These are phyloP conservation scores for Pecten maximus DNA, from an alignment of 2,888 invertebrate species.

Conservation along the genomic window DNA sequence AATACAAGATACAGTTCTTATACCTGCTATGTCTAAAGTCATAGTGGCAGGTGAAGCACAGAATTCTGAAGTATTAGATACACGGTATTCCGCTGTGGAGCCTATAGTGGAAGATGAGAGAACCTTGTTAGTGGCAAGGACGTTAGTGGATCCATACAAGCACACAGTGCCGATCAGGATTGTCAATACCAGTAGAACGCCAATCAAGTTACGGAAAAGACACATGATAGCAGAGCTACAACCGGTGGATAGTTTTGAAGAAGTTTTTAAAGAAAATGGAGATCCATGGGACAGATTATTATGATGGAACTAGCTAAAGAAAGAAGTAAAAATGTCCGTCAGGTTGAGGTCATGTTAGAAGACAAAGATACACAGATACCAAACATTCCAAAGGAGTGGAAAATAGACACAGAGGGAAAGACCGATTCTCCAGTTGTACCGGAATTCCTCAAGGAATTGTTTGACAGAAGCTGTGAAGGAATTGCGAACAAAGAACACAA, in stretches of 20 bases:
- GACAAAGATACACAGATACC: no score
- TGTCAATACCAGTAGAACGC: neutral
- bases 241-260: no score
- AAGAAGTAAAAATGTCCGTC: no score
- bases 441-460: constrained; percentile 27
- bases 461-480: constrained; percentile 34
- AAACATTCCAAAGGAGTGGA: no score
- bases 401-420: no score
- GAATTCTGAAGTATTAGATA: neutral
- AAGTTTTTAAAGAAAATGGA: no score
- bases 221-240: neutral
- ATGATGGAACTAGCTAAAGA: no score
- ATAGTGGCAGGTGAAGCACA: neutral
- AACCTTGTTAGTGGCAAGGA: neutral
- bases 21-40: neutral
- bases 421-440: neutral
- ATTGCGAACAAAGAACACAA: neutral
- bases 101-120: neutral
- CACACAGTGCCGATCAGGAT: neutral
- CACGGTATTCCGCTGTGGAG: neutral
- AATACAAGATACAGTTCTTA: neutral
- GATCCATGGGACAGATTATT: no score
- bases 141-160: neutral
- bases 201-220: neutral
- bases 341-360: no score